Evolutionary conservation across 1,140 invertebrate species (phyloP).

Genomic region (Bombus consobrinus): DNA sequence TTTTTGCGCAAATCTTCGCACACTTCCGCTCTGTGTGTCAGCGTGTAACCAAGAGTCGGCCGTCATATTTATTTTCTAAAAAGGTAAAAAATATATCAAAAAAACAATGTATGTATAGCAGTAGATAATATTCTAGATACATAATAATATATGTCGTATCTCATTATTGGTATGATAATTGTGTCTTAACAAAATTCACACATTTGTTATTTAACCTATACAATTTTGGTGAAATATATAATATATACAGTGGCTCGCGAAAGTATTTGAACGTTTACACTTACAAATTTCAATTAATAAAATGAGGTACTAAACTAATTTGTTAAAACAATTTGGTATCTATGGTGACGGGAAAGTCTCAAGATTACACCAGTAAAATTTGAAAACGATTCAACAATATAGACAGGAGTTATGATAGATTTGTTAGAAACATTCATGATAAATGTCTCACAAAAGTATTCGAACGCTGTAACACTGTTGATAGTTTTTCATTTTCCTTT

Average conservation of each 20-base stretch:
- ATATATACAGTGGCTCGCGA: background rate
- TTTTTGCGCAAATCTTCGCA: constrained; percentile 26
- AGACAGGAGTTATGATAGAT: too few species aligned
- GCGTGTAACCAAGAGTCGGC: background rate
- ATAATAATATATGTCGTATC: background rate
- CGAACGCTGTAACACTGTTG: too few species aligned
- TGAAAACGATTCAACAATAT: too few species aligned
- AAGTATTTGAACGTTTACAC: too few species aligned
- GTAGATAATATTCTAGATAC: background rate
- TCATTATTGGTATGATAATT: constrained; percentile 1
- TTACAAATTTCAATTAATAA: too few species aligned
- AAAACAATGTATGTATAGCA: background rate
- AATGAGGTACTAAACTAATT: too few species aligned
- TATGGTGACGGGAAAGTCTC: too few species aligned
- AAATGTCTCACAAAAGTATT: too few species aligned
- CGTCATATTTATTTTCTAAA: constrained; percentile 16
- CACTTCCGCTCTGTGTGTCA: constrained; percentile 26
- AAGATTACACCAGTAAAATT: too few species aligned
- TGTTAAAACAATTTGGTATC: too few species aligned
- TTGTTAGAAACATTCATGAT: too few species aligned
- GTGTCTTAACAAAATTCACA: background rate
- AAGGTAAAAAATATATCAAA: constrained; percentile 32
- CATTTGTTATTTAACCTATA: constrained; percentile 42
- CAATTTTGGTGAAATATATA: background rate
- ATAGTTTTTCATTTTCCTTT: too few species aligned